Evolutionary conservation across 1,140 invertebrate genomes (phyloP), one percentile per base, ranked within the genome.

Genomic region (Hormaphis cornu): DNA sequence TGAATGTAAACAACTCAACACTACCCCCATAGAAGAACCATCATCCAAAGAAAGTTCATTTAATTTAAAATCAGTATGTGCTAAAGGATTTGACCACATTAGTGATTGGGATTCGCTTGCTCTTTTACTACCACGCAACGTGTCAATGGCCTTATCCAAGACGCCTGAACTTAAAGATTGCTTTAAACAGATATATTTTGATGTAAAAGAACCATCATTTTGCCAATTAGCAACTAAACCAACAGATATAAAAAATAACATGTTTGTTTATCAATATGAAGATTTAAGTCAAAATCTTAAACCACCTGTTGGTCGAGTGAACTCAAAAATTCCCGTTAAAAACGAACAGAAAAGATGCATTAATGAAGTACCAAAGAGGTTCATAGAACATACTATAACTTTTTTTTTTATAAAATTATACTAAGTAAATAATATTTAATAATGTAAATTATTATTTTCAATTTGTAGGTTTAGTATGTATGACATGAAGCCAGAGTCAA

Each of bases 71-170:
- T 69, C 46, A 44, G 24, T 42, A 8, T 66, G 56, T 58, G 30
- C 71, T 73, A 33, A 69, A 74, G 77, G 78, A 53, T 86, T 93
- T 71, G 83, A 84, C 24, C 90, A 94, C 74, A 86, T 95, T 10
- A 84, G 86, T 74, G 93, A 96, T 76, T 95, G 92, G 92, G 89
- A 93, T 75, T 94, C 90, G 1, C 79, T 96, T 37, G 91, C 89
- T 70, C 87, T 94, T 59, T 80, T 96, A 20, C 76, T 96, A 44
- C 93, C 92, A 0, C 80, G 81, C 59, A 90, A 95, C 76, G 91
- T 91, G 75, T 83, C 83, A 69, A 82, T 85, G 72, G 76, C 89
- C 52, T 75, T 91, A 61, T 82, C 87, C 63, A 87, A 90, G 77
- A 82, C 90, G 73, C 89, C 88, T 12, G 88, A 91, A 81, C 75